phyloP scores from a whole-genome alignment of 2,113 vertebrate genomes.

The Cyprinus carpio region DNA sequence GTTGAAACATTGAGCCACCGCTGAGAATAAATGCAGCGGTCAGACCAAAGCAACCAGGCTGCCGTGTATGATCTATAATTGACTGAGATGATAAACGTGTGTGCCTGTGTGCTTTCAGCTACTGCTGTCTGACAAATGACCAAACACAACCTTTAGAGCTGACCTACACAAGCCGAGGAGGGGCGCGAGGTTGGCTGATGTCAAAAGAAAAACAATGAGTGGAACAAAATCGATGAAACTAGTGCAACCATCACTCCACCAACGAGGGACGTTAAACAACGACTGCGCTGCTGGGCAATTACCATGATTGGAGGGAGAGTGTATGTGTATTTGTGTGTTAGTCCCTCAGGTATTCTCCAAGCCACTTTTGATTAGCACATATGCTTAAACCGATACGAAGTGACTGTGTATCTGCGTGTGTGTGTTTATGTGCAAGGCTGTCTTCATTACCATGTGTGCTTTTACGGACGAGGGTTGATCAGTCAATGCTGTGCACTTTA shows the following conservation, averaged over 20 bases:
- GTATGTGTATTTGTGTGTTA: conserved; percentile 53
- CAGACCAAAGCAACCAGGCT: conserved; percentile 63
- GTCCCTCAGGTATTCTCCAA: conserved; percentile 73
- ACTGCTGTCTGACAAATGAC: conserved; percentile 72
- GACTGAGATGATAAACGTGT: conserved; percentile 69
- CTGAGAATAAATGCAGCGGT: conserved; percentile 64
- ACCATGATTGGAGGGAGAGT: conserved; percentile 73
- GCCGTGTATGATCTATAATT: conserved; percentile 69
- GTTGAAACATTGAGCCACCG: conserved; percentile 59
- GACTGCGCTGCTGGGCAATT: conserved; percentile 72
- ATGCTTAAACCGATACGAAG: conserved; percentile 49
- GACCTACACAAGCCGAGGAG: conserved; percentile 67
- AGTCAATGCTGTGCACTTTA: conserved; percentile 93
- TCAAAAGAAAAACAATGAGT: conserved; percentile 19
- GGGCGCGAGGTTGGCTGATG: conserved; percentile 11
- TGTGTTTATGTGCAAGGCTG: conserved; percentile 59
- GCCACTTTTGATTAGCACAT: conserved; percentile 55
- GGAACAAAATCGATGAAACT: conserved; percentile 69
- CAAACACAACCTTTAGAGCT: conserved; percentile 71
- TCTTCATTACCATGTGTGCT: conserved; percentile 92
- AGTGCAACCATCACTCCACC: conserved; percentile 67
- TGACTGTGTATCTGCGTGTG: conserved; percentile 48
- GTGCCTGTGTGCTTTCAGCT: conserved; percentile 55
- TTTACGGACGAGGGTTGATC: conserved; percentile 87
- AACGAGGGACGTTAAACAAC: conserved; percentile 76